Evolutionary conservation across 1,140 invertebrate species (phyloP).

Genomic region (Pseudomyrmex pallidus): DNA sequence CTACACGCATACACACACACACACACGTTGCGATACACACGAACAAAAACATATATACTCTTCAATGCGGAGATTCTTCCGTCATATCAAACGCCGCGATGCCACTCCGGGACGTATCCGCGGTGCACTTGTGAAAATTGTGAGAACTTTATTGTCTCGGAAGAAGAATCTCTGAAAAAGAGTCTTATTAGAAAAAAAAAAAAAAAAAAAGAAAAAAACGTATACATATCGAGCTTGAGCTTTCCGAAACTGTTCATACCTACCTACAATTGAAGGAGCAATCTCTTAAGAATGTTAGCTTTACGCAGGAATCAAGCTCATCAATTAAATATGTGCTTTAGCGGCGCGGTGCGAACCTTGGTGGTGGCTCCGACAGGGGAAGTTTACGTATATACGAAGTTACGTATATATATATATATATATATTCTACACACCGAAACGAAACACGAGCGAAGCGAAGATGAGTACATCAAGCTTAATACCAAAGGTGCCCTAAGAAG

Average conservation of each 20-base stretch:
- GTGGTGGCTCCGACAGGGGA: constrained; percentile 50
- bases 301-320: constrained; percentile 7
- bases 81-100: neutral
- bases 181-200: neutral
- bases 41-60: too few species aligned
- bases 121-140: constrained; percentile 15
- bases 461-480: constrained; percentile 84
- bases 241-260: constrained; percentile 22
- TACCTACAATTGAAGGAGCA: neutral
- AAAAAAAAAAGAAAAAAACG: too few species aligned
- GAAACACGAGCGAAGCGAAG: constrained; percentile 66
- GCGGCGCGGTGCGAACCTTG: constrained; percentile 10
- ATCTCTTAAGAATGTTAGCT: neutral
- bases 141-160: constrained; percentile 3
- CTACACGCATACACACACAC: constrained; percentile 24
- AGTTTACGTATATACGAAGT: constrained; percentile 19
- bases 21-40: neutral
- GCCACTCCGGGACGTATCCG: constrained; percentile 23
- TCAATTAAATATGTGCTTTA: neutral
- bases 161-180: constrained; percentile 3
- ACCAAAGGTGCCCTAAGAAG: constrained; percentile 86
- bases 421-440: constrained; percentile 51
- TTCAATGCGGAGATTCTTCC: constrained; percentile 9
- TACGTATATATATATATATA: neutral
- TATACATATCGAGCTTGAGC: constrained; percentile 25